phyloP scores from a whole-genome alignment of 2,113 vertebrate genomes.

The Misgurnus anguillicaudatus region DNA sequence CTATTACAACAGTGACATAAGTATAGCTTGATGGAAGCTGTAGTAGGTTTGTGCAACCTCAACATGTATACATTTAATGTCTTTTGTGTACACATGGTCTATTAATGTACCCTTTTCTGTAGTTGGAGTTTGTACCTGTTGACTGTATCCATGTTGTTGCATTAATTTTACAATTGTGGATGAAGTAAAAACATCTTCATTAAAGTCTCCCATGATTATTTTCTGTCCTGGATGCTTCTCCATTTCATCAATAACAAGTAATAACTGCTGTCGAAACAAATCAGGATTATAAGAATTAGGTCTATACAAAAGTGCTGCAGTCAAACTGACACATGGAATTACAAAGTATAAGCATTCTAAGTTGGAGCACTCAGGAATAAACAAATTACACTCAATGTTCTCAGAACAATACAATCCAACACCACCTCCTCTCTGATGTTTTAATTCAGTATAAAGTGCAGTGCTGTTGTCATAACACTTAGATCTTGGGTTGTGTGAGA shows the following conservation, averaged over 20 bases:
- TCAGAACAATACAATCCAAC: slow-evolving; percentile 35
- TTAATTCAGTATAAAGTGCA: background rate
- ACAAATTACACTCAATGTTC: background rate
- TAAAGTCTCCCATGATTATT: too few species aligned
- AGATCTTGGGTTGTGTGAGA: slow-evolving; percentile 27
- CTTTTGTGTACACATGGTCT: background rate
- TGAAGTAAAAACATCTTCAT: too few species aligned
- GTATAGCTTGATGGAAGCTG: too few species aligned
- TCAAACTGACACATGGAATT: slow-evolving; percentile 11
- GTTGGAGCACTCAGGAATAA: slow-evolving; percentile 5
- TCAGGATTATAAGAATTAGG: slow-evolving; percentile 20
- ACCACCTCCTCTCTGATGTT: slow-evolving; percentile 31
- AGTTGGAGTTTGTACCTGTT: too few species aligned
- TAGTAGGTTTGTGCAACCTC: background rate
- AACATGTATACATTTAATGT: background rate
- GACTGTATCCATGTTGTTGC: too few species aligned
- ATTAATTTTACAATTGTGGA: too few species aligned
- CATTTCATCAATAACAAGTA: too few species aligned
- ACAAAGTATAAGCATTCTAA: slow-evolving; percentile 14
- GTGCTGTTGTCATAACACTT: slow-evolving; percentile 20
- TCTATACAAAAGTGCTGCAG: slow-evolving; percentile 27
- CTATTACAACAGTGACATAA: too few species aligned
- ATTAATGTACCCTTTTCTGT: background rate
- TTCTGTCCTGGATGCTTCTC: too few species aligned
- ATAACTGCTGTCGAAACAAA: background rate